A percentile compares a stretch with the other conserved stretches of the same genome.
Evolutionary conservation across 2,797 vertebrate genomes (phyloP).

Genomic region (Simalia tracyae): DNA sequence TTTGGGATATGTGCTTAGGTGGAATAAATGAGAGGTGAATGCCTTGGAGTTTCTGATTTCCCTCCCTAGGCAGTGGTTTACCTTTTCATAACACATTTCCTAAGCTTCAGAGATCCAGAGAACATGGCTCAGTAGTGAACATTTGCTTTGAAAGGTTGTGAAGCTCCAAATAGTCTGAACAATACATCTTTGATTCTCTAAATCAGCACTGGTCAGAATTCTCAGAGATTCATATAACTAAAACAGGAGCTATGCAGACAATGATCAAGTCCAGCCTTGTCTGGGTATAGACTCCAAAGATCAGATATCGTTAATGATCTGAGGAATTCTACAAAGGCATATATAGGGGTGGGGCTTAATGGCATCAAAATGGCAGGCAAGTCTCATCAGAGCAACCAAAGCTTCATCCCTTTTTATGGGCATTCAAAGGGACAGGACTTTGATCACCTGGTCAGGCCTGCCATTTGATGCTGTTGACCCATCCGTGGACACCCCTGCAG

Average conservation of each 20-base stretch:
- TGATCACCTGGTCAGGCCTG: background rate
- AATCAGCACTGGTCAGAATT: background rate
- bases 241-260: background rate
- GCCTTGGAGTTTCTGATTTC: constrained; percentile 47
- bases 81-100: constrained; percentile 40
- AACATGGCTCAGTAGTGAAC: background rate
- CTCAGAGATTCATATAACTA: background rate
- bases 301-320: background rate
- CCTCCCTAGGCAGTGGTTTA: constrained; percentile 38
- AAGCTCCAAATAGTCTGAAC: background rate
- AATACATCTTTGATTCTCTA: background rate
- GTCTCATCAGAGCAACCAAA: background rate
- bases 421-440: background rate
- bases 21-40: constrained; percentile 39
- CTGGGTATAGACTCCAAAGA: background rate
- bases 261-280: background rate
- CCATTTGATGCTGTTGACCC: background rate
- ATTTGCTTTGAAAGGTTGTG: background rate
- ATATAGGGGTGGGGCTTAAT: background rate
- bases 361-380: background rate
- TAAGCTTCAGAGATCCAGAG: background rate
- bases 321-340: background rate
- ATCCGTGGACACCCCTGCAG: too few relatives aligned
- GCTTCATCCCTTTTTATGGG: background rate
- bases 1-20: constrained; percentile 57